These are phyloP conservation scores for Mesocentrotus franciscanus DNA, from an alignment of 53 echinoderm and acorn worm species.

Conservation along the genomic window DNA sequence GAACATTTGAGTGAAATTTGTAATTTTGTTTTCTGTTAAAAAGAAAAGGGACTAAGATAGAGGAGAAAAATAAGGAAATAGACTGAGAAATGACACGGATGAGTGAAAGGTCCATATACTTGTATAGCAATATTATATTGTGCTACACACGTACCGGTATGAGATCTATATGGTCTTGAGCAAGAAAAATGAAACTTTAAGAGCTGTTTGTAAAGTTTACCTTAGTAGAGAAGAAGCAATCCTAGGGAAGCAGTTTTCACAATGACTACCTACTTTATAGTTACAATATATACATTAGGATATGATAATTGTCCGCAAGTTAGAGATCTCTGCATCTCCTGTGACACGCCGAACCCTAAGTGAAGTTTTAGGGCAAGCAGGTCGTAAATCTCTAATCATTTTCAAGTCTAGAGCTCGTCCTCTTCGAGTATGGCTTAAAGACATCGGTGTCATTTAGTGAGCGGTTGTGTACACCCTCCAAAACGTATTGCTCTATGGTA, in stretches of 20 bases:
- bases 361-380: conserved; percentile 12
- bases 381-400: conserved; percentile 23
- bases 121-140: too few species aligned
- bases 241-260: neutral
- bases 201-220: neutral
- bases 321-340: neutral
- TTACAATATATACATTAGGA: neutral
- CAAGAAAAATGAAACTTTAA: neutral
- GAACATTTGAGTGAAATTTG: neutral
- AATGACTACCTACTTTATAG: neutral
- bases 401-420: conserved; percentile 11
- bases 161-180: neutral
- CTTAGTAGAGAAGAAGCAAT: neutral
- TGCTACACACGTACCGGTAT: too few species aligned
- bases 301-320: neutral
- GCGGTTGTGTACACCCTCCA: conserved; percentile 16
- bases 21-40: neutral
- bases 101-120: neutral
- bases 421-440: conserved; percentile 20
- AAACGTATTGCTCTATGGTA: neutral
- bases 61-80: neutral
- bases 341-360: neutral
- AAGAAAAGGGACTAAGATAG: neutral
- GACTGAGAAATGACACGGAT: neutral
- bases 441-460: neutral